A percentile compares a stretch with the other conserved stretches of the same genome.
These are phyloP conservation scores for Lasioglossum figueresi DNA, from an alignment of 2,888 invertebrate genomes.

Conservation along the genomic window DNA sequence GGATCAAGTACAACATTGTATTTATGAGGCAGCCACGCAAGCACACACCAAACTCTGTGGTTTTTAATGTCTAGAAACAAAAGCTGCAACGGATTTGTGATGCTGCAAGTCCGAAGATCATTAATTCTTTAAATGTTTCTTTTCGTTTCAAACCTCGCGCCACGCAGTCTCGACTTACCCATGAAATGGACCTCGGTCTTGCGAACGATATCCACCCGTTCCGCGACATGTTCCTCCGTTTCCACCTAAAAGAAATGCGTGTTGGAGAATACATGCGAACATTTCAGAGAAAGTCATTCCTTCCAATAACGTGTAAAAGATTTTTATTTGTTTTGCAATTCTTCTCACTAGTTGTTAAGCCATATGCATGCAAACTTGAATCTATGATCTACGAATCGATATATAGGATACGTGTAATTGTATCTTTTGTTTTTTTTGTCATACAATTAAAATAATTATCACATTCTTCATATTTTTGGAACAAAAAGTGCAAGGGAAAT, in stretches of 20 bases:
- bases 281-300: background rate
- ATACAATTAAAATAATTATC: too few species aligned
- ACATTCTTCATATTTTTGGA: background rate
- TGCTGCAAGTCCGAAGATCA: conserved; percentile 32
- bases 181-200: conserved; percentile 84
- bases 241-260: conserved; percentile 76
- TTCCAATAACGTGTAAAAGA: background rate
- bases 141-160: conserved; percentile 69
- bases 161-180: conserved; percentile 83
- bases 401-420: background rate
- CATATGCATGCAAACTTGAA: background rate
- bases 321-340: background rate
- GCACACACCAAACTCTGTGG: conserved; percentile 57
- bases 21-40: conserved; percentile 71
- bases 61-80: conserved; percentile 39
- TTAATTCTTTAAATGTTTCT: conserved; percentile 34
- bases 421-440: too few species aligned
- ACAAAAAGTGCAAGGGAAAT: background rate
- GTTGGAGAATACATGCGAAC: background rate
- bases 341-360: background rate
- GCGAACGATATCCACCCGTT: conserved; percentile 83
- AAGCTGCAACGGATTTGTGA: conserved; percentile 43
- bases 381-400: background rate
- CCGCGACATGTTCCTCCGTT: conserved; percentile 81
- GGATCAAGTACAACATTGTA: conserved; percentile 46